Evolutionary conservation across 2,113 vertebrate genomes (phyloP).

Genomic region (Cacatua alba): DNA sequence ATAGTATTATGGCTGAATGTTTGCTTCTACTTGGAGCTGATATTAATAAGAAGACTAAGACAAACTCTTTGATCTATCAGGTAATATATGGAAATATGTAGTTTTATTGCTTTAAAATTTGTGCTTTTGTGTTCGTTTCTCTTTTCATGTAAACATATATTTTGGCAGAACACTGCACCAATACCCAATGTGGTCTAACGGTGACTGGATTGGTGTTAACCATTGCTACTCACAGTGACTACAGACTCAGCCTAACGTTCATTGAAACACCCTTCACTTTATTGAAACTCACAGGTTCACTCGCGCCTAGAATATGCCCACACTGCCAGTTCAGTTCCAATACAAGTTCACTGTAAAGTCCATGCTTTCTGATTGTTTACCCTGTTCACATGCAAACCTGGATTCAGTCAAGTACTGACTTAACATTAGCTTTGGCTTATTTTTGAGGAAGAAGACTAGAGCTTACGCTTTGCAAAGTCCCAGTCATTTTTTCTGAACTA

Average conservation of each 20-base stretch:
- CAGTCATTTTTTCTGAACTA: background rate
- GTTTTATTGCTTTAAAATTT: background rate
- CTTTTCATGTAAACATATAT: background rate
- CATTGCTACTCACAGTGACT: background rate
- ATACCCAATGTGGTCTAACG: background rate
- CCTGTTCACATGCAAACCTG: background rate
- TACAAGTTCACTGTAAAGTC: background rate
- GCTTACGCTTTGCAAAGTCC: background rate
- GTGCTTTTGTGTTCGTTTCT: background rate
- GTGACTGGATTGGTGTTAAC: background rate
- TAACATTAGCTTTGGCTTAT: background rate
- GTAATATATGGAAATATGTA: conserved; percentile 58
- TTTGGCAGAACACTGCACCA: background rate
- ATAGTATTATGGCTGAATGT: conserved; percentile 86
- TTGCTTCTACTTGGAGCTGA: conserved; percentile 90
- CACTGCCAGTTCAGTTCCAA: background rate
- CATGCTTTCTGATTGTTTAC: background rate
- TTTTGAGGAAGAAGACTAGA: background rate
- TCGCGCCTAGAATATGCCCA: background rate
- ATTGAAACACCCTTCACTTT: background rate
- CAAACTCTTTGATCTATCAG: conserved; percentile 89
- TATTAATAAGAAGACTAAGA: conserved; percentile 84
- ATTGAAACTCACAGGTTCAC: background rate
- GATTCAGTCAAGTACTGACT: background rate
- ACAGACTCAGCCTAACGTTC: background rate